phyloP scores from a whole-genome alignment of 2,113 vertebrate genomes.

The Ibidorhyncha struthersii region DNA sequence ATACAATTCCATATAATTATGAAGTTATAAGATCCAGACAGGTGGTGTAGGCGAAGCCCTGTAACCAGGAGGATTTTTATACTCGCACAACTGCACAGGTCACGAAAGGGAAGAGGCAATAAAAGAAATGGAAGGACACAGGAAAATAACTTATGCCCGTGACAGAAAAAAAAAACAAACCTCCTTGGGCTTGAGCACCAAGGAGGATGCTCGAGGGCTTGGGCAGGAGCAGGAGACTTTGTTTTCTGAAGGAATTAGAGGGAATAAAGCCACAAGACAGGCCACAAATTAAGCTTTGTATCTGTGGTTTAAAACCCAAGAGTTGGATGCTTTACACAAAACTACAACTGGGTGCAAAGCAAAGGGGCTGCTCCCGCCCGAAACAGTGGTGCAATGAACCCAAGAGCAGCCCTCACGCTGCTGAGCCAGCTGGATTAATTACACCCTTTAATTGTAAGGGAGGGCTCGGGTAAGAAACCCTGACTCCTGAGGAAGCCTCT shows the following conservation, averaged over 20 bases:
- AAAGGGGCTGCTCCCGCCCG: neutral
- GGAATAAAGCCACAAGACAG: accelerated
- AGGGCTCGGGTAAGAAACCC: neutral
- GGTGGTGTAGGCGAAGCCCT: neutral
- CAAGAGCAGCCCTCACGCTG: neutral
- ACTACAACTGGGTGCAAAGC: neutral
- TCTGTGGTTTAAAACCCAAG: neutral
- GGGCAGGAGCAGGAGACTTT: neutral
- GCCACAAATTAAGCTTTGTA: neutral
- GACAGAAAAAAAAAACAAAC: neutral
- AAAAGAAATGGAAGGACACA: neutral
- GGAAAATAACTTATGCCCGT: neutral
- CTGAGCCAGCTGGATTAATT: neutral
- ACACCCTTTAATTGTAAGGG: neutral
- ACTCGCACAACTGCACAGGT: neutral
- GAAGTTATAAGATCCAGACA: neutral
- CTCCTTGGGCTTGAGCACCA: neutral
- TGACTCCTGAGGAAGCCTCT: neutral
- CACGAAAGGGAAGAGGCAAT: neutral
- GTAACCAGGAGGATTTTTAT: neutral
- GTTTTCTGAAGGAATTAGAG: neutral
- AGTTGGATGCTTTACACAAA: neutral
- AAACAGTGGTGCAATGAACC: accelerated
- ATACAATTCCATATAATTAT: neutral
- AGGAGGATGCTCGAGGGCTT: neutral